These are phyloP conservation scores for Dicaeum eximium DNA, from an alignment of 2,113 vertebrate species.

Conservation along the genomic window DNA sequence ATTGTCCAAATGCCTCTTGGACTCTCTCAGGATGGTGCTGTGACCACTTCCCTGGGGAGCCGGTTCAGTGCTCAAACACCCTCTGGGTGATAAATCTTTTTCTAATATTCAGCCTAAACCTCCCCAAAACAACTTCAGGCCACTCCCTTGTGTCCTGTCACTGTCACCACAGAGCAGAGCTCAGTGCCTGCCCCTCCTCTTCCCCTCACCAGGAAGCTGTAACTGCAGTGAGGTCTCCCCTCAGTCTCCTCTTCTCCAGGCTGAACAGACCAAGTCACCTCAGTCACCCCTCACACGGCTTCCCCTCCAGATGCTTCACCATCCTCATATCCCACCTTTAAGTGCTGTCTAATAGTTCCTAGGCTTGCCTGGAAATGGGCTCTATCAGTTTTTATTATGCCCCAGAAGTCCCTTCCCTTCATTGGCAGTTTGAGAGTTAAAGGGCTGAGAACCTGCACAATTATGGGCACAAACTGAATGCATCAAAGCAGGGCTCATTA, in stretches of 20 bases:
- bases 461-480: neutral
- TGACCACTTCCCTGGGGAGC: neutral
- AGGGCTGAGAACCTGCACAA: neutral
- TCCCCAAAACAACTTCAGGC: accelerated
- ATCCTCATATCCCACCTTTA: neutral
- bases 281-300: neutral
- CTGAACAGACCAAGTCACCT: neutral
- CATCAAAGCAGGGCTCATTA: neutral
- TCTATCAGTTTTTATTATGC: neutral
- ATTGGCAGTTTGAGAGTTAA: neutral
- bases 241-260: neutral
- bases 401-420: neutral
- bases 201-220: accelerated
- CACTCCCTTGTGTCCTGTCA: accelerated
- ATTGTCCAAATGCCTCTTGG: neutral
- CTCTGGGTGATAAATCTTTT: neutral
- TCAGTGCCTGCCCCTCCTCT: neutral
- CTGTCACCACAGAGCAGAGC: too few relatives aligned
- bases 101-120: neutral
- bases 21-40: neutral
- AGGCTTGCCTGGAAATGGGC: neutral
- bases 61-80: neutral
- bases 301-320: neutral
- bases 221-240: neutral
- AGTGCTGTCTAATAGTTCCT: neutral